Base-by-base conservation (phyloP, 2,797 vertebrate genomes). In the Ibycter americanus region DNA sequence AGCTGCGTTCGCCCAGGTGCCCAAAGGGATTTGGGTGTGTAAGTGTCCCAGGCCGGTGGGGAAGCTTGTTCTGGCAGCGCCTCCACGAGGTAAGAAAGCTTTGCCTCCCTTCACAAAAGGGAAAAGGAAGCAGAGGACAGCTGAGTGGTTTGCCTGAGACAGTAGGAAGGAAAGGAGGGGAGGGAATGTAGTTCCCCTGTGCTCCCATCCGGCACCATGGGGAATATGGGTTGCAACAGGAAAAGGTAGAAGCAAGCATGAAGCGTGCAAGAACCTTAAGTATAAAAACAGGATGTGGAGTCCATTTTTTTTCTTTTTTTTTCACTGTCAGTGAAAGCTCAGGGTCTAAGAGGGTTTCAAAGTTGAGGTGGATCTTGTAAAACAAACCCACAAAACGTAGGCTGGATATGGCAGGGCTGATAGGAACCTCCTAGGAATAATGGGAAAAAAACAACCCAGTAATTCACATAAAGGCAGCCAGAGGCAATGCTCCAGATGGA, bases 41-140 rank as follows among this genome's bases (percentile, higher is more conserved):
- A 3, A 58, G 19, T 12, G 20, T 13, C 47, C 47, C 25, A 12
- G 2, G 7, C 36, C 8, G 15, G 22, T 1, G 4, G 13, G 58
- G 18, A 42, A 47, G 12, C 4, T 67, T 8, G 40, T 55, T 38
- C 15, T 25, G 23, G 7, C 25, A 17, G 25, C 3, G 5, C 38
- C 38, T 61, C 62, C 19, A 10, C 0, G 1, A 2, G 10, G 36
- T 42, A 12, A 66, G 38, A 19, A 59, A 38, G 8, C 5, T 26
- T 52, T 34, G 0, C 12, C 25, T 54, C 15, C 14, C 7, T 4
- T 6, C 3, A 6, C 6, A 0, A 1, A 44, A 11, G 1, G 5
- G 25, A 66, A 36, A 47, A 40, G n/a, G 55, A 70, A 74, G 44
- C 8, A 7, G 34, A 58, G 38, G 32, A 9, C 8, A 36, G 20